Conservation (phyloP, 2,113 vertebrate genomes). For the Uria aalge region DNA sequence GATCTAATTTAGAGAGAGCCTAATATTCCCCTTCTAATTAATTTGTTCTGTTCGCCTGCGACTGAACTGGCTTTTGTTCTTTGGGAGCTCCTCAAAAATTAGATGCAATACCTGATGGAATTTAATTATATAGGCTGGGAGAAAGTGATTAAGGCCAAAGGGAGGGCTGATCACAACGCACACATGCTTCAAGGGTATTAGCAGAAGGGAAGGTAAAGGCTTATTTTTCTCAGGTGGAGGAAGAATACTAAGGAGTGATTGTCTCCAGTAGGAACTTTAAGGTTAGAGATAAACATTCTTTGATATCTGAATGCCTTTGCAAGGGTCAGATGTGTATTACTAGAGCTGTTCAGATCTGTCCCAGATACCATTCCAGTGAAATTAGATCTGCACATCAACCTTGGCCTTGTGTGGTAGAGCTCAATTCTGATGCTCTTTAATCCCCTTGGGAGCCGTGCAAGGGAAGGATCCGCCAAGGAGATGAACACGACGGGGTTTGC, state of each 20-base stretch:
- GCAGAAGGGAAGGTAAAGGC: background rate
- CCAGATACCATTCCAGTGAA: background rate
- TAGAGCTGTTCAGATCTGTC: background rate
- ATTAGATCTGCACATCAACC: background rate
- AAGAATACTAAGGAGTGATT: background rate
- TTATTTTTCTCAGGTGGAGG: background rate
- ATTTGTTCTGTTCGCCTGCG: background rate
- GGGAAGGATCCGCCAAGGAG: background rate
- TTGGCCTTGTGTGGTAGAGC: background rate
- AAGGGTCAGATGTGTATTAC: background rate
- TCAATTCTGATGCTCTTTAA: background rate
- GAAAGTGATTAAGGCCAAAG: conserved; percentile 38
- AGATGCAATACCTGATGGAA: conserved; percentile 52
- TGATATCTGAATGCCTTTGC: background rate
- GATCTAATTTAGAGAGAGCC: conserved; percentile 4
- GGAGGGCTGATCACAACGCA: background rate
- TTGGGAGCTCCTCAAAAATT: conserved; percentile 39
- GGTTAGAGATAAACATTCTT: background rate
- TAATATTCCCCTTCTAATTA: conserved; percentile 42
- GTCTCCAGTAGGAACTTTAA: background rate
- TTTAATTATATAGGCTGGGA: conserved; percentile 43
- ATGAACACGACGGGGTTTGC: background rate
- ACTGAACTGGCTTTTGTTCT: conserved; percentile 36
- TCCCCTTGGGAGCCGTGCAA: background rate
- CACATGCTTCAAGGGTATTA: background rate